Percentiles rank a stretch among this genome's conserved stretches.
Evolutionary conservation across 2,888 invertebrate species (phyloP).

Genomic region (Melanophora roralis): DNA sequence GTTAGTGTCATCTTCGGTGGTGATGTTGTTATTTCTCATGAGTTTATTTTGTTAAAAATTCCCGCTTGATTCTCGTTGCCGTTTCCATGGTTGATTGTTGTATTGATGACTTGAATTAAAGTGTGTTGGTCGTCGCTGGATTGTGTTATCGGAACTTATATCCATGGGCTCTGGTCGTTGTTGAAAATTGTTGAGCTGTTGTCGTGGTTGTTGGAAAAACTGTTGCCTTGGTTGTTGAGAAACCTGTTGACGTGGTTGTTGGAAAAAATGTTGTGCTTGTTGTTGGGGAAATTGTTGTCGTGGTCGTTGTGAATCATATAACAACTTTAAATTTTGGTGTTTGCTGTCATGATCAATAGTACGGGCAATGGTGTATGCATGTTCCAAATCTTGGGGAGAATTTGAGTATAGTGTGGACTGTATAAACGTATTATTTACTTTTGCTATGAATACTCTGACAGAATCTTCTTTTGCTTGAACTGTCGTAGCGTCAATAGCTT

Average conservation of each 20-base stretch:
- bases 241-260: not conserved
- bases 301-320: too few relatives aligned
- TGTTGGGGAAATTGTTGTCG: too few relatives aligned
- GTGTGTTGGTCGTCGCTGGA: not conserved
- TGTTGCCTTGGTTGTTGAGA: not conserved
- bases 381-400: not conserved
- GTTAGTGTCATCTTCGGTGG: not conserved
- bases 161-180: not conserved
- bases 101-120: not conserved
- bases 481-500: not conserved
- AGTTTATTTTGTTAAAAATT: not conserved
- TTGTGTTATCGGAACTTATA: not conserved
- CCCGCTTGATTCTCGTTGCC: not conserved
- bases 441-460: not conserved
- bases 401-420: constrained; percentile 14
- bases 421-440: not conserved
- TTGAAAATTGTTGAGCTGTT: not conserved
- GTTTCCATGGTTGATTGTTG: not conserved
- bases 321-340: not conserved
- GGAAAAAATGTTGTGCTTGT: not conserved
- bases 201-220: not conserved
- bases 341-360: too few relatives aligned
- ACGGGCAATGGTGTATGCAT: too few relatives aligned
- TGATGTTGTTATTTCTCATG: not conserved
- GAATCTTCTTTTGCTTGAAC: not conserved